A percentile compares a stretch with the other conserved stretches of the same genome.
phyloP scores from a whole-genome alignment of 2,113 vertebrate genomes.

The Apus apus region DNA sequence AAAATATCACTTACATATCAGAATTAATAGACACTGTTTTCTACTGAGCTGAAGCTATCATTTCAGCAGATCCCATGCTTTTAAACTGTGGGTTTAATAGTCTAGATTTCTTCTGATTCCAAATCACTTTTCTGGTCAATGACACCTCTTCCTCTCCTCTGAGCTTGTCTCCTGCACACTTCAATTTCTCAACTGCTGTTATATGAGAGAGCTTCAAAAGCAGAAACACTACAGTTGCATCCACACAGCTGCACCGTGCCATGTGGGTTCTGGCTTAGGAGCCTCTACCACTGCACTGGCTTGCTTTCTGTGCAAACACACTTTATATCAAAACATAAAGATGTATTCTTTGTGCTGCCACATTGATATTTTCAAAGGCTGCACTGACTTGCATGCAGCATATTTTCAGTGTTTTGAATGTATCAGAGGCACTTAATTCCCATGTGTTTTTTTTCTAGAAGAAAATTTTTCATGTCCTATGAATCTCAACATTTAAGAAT shows the following conservation, averaged over 20 bases:
- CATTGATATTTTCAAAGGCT: background rate
- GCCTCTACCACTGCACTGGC: background rate
- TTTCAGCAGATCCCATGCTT: background rate
- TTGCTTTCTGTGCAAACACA: background rate
- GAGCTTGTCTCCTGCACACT: background rate
- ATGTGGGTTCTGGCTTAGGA: fast-evolving
- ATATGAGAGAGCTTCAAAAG: background rate
- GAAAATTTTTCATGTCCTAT: background rate
- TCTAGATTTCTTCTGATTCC: background rate
- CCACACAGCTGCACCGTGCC: fast-evolving
- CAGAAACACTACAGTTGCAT: background rate
- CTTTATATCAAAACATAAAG: background rate
- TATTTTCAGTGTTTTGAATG: background rate
- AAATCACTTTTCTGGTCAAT: background rate
- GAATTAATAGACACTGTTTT: background rate
- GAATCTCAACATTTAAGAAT: background rate
- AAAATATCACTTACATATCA: background rate
- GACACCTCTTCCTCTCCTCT: background rate
- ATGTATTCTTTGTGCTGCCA: background rate
- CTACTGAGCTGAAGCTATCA: background rate
- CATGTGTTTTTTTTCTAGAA: background rate
- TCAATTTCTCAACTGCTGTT: background rate
- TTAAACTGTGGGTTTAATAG: background rate
- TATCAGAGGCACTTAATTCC: background rate
- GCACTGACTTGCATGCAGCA: background rate